Evolutionary conservation across 2,797 vertebrate species (phyloP).

Genomic region (Gobio occitaniae): DNA sequence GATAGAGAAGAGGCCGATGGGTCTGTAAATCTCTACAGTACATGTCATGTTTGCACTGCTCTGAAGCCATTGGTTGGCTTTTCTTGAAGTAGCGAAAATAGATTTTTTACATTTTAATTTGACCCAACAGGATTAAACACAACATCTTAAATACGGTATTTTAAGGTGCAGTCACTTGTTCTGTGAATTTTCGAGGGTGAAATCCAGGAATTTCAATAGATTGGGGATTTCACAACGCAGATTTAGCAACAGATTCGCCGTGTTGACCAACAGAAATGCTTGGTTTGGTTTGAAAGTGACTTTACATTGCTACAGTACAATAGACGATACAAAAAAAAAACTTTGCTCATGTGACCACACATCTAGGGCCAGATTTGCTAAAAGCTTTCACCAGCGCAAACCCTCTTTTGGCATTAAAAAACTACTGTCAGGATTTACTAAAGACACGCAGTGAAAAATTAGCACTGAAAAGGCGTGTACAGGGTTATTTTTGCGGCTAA

Average conservation of each 20-base stretch:
- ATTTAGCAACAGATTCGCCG: not conserved
- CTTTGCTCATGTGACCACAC: not conserved
- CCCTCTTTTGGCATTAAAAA: too few species aligned
- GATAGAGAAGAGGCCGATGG: not conserved
- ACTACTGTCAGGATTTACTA: too few species aligned
- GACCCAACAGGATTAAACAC: not conserved
- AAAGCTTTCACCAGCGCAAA: too few species aligned
- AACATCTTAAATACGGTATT: not conserved
- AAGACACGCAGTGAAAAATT: too few species aligned
- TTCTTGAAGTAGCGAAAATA: constrained; percentile 19
- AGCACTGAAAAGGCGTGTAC: too few species aligned
- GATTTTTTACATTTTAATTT: not conserved
- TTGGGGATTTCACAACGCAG: not conserved
- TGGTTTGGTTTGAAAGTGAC: not conserved
- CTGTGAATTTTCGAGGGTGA: not conserved
- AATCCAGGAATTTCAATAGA: not conserved
- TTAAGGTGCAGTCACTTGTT: not conserved
- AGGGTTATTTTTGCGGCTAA: too few species aligned
- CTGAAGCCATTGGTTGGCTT: constrained; percentile 15
- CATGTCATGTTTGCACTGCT: constrained; percentile 22
- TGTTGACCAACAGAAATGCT: not conserved
- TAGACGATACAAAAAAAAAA: not conserved
- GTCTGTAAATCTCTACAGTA: not conserved
- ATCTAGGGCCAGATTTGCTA: too few species aligned
- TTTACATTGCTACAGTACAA: not conserved